A percentile compares a stretch with the other conserved stretches of the same genome.
phyloP scores from a whole-genome alignment of 2,797 vertebrate species.

The Karalla daura region DNA sequence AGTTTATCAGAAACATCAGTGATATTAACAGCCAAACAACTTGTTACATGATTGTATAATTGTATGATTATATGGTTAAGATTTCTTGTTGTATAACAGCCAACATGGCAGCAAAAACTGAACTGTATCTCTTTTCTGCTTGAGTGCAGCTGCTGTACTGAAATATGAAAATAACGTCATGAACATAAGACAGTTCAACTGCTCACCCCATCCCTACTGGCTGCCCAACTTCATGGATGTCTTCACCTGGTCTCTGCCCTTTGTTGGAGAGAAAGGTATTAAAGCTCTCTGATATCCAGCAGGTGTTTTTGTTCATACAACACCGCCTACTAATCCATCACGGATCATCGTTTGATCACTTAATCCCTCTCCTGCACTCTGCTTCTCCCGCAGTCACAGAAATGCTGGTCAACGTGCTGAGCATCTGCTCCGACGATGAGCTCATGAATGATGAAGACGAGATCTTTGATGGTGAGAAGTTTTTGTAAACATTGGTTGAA shows the following conservation, averaged over 20 bases:
- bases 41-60: too few species aligned
- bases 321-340: background rate
- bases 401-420: constrained; percentile 98
- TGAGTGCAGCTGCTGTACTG: constrained; percentile 85
- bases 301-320: too few species aligned
- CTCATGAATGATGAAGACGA: constrained; percentile 97
- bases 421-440: constrained; percentile 98
- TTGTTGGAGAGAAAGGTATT: constrained; percentile 86
- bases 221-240: constrained; percentile 89
- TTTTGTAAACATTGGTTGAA: constrained; percentile 3
- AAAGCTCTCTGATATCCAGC: background rate
- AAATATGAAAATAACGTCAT: constrained; percentile 90
- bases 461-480: constrained; percentile 92
- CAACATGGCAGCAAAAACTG: background rate
- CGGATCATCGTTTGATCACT: background rate
- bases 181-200: constrained; percentile 89
- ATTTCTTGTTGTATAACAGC: background rate
- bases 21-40: too few species aligned
- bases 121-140: constrained; percentile 24
- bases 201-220: constrained; percentile 88
- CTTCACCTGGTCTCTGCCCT: constrained; percentile 88
- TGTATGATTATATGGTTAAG: background rate
- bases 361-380: background rate
- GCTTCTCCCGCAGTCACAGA: constrained; percentile 89
- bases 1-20: background rate